A percentile compares a stretch with the other conserved stretches of the same genome.
Conservation (phyloP, 2,797 vertebrate genomes). For the Xenentodon cancila region DNA sequence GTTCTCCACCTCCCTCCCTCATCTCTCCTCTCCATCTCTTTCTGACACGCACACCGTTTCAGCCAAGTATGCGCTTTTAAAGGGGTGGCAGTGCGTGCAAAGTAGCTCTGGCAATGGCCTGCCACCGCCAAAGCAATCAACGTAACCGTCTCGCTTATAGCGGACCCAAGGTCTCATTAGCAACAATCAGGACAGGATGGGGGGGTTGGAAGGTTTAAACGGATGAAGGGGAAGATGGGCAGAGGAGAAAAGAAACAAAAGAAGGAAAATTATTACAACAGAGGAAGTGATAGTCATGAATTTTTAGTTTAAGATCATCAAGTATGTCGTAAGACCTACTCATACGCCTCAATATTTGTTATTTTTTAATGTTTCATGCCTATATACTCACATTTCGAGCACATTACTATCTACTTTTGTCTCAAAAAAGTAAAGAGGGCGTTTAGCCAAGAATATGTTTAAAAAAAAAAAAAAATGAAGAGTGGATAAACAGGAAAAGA, state of each 20-base stretch:
- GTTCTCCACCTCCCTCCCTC: constrained; percentile 49
- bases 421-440: no score
- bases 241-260: constrained; percentile 1
- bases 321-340: no score
- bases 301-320: no score
- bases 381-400: no score
- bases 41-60: constrained; percentile 60
- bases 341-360: no score
- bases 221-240: constrained; percentile 3
- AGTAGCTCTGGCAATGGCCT: constrained; percentile 66
- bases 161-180: constrained; percentile 58
- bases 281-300: no score
- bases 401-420: no score
- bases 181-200: constrained; percentile 42
- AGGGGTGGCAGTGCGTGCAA: constrained; percentile 67
- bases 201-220: constrained; percentile 12
- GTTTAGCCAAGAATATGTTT: no score
- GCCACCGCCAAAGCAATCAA: constrained; percentile 75
- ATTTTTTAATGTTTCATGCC: no score
- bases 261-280: background rate
- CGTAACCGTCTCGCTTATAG: constrained; percentile 74
- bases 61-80: constrained; percentile 62
- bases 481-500: no score
- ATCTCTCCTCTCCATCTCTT: constrained; percentile 53
- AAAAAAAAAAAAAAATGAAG: background rate